These are phyloP conservation scores for Ahaetulla prasina DNA, from an alignment of 2,113 vertebrate species.

Conservation along the genomic window DNA sequence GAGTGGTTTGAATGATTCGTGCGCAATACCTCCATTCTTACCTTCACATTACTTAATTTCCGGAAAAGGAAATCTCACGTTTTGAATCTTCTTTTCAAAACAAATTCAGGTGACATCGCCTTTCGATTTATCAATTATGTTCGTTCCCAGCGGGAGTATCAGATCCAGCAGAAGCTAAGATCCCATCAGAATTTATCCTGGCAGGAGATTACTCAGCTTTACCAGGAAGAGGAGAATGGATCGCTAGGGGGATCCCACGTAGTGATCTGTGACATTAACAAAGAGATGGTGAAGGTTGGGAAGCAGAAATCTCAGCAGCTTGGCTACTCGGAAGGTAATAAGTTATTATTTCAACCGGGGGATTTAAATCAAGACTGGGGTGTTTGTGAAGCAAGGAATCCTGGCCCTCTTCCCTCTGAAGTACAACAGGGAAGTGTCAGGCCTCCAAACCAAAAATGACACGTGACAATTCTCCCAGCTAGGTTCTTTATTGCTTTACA, in stretches of 20 bases:
- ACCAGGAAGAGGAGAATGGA: slow-evolving; percentile 57
- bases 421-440: neutral
- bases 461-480: neutral
- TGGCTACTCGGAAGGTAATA: slow-evolving; percentile 76
- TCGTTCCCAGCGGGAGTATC: slow-evolving; percentile 62
- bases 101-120: slow-evolving; percentile 85
- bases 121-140: slow-evolving; percentile 91
- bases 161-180: slow-evolving; percentile 56
- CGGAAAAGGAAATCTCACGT: slow-evolving; percentile 1
- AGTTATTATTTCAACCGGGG: fast-evolving
- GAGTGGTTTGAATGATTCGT: neutral
- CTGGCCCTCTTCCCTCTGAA: neutral
- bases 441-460: neutral
- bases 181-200: slow-evolving; percentile 80
- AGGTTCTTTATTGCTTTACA: neutral
- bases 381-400: neutral
- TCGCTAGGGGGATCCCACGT: slow-evolving; percentile 66
- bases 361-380: neutral
- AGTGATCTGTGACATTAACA: slow-evolving; percentile 94
- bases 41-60: neutral
- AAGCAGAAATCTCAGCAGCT: slow-evolving; percentile 74
- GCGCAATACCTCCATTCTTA: too few species aligned
- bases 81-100: slow-evolving; percentile 3
- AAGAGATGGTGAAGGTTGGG: slow-evolving; percentile 92
- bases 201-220: slow-evolving; percentile 79